phyloP scores from a whole-genome alignment of 2,888 invertebrate genomes.

The Thyatira batis region DNA sequence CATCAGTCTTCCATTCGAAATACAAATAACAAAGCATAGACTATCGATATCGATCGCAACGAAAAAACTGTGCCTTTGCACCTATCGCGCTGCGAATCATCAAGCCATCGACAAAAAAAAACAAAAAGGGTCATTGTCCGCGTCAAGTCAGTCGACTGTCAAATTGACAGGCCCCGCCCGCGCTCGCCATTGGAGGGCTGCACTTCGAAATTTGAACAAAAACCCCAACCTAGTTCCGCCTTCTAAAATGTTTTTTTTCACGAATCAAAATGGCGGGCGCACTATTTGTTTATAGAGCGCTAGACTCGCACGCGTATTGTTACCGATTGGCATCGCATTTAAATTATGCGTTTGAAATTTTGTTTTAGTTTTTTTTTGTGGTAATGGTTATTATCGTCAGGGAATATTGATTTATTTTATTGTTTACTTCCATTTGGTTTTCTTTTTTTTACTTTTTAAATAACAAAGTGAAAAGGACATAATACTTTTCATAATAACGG shows the following conservation, averaged over 20 bases:
- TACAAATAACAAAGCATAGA: neutral
- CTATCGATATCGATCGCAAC: neutral
- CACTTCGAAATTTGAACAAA: constrained; percentile 78
- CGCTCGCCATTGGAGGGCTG: constrained; percentile 76
- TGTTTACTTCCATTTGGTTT: constrained; percentile 29
- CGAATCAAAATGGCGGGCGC: constrained; percentile 76
- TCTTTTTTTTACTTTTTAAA: constrained; percentile 15
- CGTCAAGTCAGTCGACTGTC: constrained; percentile 75
- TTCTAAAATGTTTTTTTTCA: constrained; percentile 79
- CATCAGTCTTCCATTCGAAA: neutral
- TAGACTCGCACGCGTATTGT: constrained; percentile 48
- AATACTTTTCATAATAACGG: neutral
- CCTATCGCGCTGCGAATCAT: constrained; percentile 18
- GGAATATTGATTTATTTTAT: constrained; percentile 21
- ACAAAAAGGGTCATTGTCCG: constrained; percentile 72
- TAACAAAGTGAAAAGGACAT: neutral
- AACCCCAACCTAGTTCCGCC: constrained; percentile 80
- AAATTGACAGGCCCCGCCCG: constrained; percentile 78
- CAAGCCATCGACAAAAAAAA: constrained; percentile 36
- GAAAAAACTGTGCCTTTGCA: neutral
- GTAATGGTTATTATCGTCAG: too few relatives aligned
- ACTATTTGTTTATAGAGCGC: constrained; percentile 71
- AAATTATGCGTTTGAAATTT: constrained; percentile 37
- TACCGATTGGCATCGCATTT: constrained; percentile 44
- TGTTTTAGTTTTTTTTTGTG: too few relatives aligned